A percentile compares a stretch with the other conserved stretches of the same genome.
phyloP scores from a whole-genome alignment of 2,888 invertebrate species.

The Eucera pruinosa region DNA sequence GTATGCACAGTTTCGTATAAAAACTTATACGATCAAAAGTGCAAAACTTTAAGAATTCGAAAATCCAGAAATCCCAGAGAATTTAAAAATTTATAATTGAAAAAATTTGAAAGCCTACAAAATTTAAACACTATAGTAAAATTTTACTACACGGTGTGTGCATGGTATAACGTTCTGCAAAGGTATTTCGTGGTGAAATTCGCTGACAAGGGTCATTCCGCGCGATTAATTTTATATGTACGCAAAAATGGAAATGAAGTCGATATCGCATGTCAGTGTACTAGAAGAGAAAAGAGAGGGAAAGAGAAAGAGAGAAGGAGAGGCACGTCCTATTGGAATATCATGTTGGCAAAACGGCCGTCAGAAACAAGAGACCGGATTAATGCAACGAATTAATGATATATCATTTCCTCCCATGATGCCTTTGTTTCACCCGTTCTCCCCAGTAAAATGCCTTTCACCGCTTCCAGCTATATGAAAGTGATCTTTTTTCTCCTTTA shows the following conservation, averaged over 20 bases:
- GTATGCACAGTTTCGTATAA: too few species aligned
- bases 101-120: neutral
- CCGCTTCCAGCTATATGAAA: neutral
- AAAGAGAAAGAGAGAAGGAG: neutral
- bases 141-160: neutral
- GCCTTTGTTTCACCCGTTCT: neutral
- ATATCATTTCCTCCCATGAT: slow-evolving; percentile 34
- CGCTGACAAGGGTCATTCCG: slow-evolving; percentile 20
- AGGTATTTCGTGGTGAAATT: slow-evolving; percentile 17
- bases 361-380: slow-evolving; percentile 49
- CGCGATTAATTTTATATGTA: slow-evolving; percentile 41
- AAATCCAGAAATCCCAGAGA: too few species aligned
- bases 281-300: neutral
- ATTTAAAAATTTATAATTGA: too few species aligned
- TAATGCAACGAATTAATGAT: slow-evolving; percentile 49
- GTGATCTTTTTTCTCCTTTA: too few species aligned
- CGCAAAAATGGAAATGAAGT: slow-evolving; percentile 42
- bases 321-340: slow-evolving; percentile 26
- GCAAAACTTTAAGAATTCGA: too few species aligned
- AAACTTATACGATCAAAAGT: too few species aligned
- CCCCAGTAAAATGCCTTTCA: neutral
- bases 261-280: slow-evolving; percentile 27
- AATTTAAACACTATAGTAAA: neutral
- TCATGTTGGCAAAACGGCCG: slow-evolving; percentile 33
- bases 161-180: neutral